Evolutionary conservation across 2,888 invertebrate species (phyloP).

Genomic region (Busseola fusca): DNA sequence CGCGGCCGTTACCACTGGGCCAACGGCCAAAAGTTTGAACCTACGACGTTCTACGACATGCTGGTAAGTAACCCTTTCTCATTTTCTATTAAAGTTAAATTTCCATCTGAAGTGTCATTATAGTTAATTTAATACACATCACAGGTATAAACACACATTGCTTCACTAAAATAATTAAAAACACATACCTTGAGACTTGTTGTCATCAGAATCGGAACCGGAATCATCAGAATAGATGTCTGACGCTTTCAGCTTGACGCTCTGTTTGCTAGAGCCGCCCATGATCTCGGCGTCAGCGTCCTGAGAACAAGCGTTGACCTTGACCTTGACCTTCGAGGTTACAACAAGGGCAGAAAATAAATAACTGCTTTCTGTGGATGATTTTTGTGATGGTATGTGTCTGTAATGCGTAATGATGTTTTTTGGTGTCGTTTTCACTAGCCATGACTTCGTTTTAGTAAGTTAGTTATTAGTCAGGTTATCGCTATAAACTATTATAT

Average conservation of each 20-base stretch:
- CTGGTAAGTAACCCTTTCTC: no score
- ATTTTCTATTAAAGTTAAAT: neutral
- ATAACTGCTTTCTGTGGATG: conserved; percentile 12
- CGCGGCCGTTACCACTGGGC: no score
- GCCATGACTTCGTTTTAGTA: neutral
- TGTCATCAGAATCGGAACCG: conserved; percentile 92
- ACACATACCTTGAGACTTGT: conserved; percentile 79
- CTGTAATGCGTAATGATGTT: neutral
- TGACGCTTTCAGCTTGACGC: conserved; percentile 95
- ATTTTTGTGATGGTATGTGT: conserved; percentile 12
- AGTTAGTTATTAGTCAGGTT: neutral
- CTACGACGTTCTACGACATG: no score
- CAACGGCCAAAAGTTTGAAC: no score
- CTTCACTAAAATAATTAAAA: neutral
- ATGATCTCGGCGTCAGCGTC: conserved; percentile 83
- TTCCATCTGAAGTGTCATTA: neutral
- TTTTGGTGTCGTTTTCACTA: neutral
- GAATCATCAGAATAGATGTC: conserved; percentile 98
- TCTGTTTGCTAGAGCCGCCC: conserved; percentile 90
- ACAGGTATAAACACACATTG: neutral
- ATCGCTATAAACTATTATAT: neutral
- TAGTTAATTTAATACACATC: neutral
- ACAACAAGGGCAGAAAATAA: conserved; percentile 33
- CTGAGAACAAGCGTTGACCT: conserved; percentile 65
- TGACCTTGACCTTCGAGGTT: conserved; percentile 53